Evolutionary conservation across 1,140 invertebrate species (phyloP), one percentile per base, ranked within the genome.

Genomic region (Drosophila tsacasi): DNA sequence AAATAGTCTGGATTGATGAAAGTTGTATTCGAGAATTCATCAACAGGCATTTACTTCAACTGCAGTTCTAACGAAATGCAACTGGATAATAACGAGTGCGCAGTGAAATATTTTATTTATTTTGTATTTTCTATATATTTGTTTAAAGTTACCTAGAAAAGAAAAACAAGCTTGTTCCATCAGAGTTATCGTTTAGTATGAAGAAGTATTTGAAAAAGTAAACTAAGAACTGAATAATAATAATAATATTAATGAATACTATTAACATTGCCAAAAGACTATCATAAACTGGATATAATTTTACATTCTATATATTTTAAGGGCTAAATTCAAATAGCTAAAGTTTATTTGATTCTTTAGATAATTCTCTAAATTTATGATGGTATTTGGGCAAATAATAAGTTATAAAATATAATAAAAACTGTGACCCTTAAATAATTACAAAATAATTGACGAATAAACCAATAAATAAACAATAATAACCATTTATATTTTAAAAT

Each of bases 1-100:
- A 92, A 92, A 92, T 92, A 92, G 91, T 92, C 91, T 92, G 91
- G 87, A 92, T 92, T 92, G 91, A 92, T 92, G 91, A 92, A 91
- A 85, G 81, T 83, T 86, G 79, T 61, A 85, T 90, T 81, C 64
- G 75, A 91, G 83, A 83, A 89, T 87, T 92, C 91, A 92, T 92
- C 91, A 92, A 92, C 91, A 92, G 91, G 81, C 91, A 92, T 92
- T 92, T 92, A 92, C 91, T 92, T 92, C 89, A 91, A 92, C 82
- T 90, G 80, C 91, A 92, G 91, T 92, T 92, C 73, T 71, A 81
- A 86, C 86, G 63, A 79, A 79, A 81, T 76, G 64, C 91, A 92
- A 84, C 91, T 81, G 81, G 81, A 81, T 76, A 76, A 85, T 46
- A 67, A 81, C 65, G 57, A 50, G 82, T 69, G 81, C 37, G 60